A percentile compares a stretch with the other conserved stretches of the same genome.
Evolutionary conservation across 2,888 invertebrate species (phyloP).

Genomic region (Scelioninae gen. 1): DNA sequence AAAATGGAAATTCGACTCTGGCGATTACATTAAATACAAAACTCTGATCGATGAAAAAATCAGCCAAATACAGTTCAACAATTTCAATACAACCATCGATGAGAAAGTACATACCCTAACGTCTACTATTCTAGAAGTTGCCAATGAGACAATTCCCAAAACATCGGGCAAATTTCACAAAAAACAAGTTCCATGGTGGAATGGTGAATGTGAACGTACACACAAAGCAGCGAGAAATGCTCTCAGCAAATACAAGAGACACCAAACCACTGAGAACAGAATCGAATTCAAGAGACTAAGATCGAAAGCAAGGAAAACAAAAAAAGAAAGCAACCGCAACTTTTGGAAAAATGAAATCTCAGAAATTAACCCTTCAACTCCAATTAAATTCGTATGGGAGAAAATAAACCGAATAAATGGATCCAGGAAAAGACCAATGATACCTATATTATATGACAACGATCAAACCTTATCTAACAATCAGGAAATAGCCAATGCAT

Average conservation of each 20-base stretch:
- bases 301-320: constrained; percentile 17
- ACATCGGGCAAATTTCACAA: constrained; percentile 15
- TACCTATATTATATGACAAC: background rate
- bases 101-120: background rate
- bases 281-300: constrained; percentile 25
- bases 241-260: constrained; percentile 24
- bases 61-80: constrained; percentile 41
- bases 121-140: constrained; percentile 26
- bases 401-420: constrained; percentile 42
- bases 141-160: constrained; percentile 25
- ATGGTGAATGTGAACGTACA: constrained; percentile 1
- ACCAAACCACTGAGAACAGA: constrained; percentile 9
- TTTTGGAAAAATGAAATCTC: constrained; percentile 49
- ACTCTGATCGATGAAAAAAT: constrained; percentile 11
- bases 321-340: constrained; percentile 45
- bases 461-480: background rate
- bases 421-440: background rate
- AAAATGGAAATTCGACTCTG: constrained; percentile 4
- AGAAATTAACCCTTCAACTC: background rate
- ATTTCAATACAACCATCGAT: background rate
- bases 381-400: constrained; percentile 6
- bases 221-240: constrained; percentile 20
- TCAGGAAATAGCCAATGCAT: constrained; percentile 3
- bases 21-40: background rate
- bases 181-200: constrained; percentile 36